Conservation (phyloP, 2,888 invertebrate genomes). For the Charanyca ferruginea region DNA sequence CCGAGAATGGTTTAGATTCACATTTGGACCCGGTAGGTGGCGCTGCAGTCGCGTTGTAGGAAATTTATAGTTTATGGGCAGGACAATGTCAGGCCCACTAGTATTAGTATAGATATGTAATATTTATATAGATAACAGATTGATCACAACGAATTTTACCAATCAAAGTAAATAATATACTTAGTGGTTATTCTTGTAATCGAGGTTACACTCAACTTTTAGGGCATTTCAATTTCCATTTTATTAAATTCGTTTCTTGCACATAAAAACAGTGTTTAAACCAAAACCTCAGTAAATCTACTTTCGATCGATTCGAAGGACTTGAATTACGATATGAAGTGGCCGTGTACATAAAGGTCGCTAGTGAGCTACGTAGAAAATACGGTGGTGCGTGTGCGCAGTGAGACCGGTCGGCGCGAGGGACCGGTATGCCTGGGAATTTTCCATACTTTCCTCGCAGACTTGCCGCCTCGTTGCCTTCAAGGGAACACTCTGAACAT, state of each 20-base stretch:
- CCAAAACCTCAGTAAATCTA: constrained; percentile 54
- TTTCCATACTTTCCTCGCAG: constrained; percentile 81
- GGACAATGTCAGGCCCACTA: too few species aligned
- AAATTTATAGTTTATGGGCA: too few species aligned
- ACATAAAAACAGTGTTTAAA: constrained; percentile 13
- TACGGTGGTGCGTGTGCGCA: constrained; percentile 59
- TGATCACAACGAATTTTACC: neutral
- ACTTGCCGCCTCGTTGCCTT: constrained; percentile 39
- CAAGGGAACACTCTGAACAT: constrained; percentile 33
- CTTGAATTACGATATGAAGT: constrained; percentile 52
- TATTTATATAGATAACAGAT: too few species aligned
- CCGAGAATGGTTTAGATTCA: too few species aligned
- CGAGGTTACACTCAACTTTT: neutral
- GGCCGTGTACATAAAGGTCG: constrained; percentile 25
- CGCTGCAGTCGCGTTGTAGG: too few species aligned
- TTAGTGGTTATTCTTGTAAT: neutral
- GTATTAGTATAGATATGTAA: too few species aligned
- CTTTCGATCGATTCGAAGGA: constrained; percentile 65
- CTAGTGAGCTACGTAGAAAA: constrained; percentile 63
- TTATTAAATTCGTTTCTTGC: constrained; percentile 15
- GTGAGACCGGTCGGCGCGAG: constrained; percentile 80
- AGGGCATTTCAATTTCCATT: neutral
- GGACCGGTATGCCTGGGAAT: constrained; percentile 80
- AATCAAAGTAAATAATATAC: neutral
- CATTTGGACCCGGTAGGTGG: too few species aligned